Evolutionary conservation across 2,113 vertebrate species (phyloP), one percentile per base, ranked within the genome.

Genomic region (Pristiophorus japonicus): DNA sequence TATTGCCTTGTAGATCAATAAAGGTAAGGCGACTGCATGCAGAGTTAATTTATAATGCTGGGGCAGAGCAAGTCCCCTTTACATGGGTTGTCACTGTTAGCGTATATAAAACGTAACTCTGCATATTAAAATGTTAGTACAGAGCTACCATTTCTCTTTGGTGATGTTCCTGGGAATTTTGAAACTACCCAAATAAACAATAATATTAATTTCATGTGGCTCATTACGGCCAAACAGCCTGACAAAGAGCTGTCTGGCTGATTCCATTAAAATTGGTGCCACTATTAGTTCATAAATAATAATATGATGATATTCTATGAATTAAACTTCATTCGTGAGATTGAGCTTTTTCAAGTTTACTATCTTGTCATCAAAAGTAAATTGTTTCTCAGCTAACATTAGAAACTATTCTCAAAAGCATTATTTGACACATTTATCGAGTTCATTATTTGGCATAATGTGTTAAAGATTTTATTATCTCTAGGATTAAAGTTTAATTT

Each of bases 281-380:
- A 45, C 78, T 95, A 88, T 65, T 85, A 87, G 38, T 87, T 95
- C 95, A 95, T 95, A 30, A 30, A 95, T 87, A 30, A 66, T 95
- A 88, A 88, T 66, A 95, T 84, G 51, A 42, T 67, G 95, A 66
- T 38, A 95, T 70, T 95, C 84, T 66, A 38, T 51, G 62, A 85
- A 88, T 88, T 88, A 95, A 62, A n/a, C 59, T 95, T 85, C 81
- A 66, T 16, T 8, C 24, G 4, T 47, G 63, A 95, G 38, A 95
- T 45, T 90, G 95, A 88, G 84, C 27, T 95, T 62, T 47, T 30
- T 67, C 91, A 93, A 66, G 34, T n/a, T 93, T 63, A 42, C 62
- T 66, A 24, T 45, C 38, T 45, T 66, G 91, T 65, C 62, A 66
- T 62, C 90, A 22, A 65, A 20, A 92, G 90, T 38, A 42, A 63